Evolutionary conservation across 2,797 vertebrate genomes (phyloP).

Genomic region (Parotocinclus haroldoi): DNA sequence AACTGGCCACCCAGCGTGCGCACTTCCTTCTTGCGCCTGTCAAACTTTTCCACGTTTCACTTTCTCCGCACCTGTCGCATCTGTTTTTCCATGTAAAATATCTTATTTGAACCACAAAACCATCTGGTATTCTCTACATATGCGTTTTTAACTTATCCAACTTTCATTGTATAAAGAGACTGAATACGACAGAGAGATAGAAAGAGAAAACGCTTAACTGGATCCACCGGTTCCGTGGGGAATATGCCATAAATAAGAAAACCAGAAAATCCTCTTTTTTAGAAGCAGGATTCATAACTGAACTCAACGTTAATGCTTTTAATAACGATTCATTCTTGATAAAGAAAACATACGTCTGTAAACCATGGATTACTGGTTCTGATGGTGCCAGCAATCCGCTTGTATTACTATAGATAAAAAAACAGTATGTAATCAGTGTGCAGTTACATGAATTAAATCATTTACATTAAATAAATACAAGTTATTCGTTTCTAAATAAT

Average conservation of each 20-base stretch:
- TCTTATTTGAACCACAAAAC: background rate
- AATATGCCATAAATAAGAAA: conserved; percentile 76
- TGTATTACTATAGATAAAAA: too few relatives aligned
- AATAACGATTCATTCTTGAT: too few relatives aligned
- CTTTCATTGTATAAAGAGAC: too few relatives aligned
- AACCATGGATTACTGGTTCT: too few relatives aligned
- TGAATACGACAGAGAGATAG: background rate
- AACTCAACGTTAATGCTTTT: background rate
- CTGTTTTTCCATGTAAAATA: background rate
- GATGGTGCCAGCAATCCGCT: too few relatives aligned
- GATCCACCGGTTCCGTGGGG: conserved; percentile 97
- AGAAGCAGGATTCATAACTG: conserved; percentile 58
- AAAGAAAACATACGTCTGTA: too few relatives aligned
- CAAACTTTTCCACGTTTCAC: conserved; percentile 59
- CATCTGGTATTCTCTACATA: background rate
- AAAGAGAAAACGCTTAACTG: conserved; percentile 76
- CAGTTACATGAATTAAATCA: too few relatives aligned
- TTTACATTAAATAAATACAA: too few relatives aligned
- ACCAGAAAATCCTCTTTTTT: conserved; percentile 69
- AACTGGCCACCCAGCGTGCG: conserved; percentile 37
- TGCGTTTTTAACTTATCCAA: background rate
- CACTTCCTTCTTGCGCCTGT: conserved; percentile 56
- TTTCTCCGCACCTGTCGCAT: conserved; percentile 49
- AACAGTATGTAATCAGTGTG: too few relatives aligned
- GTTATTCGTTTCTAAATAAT: too few relatives aligned